phyloP scores from a whole-genome alignment of 2,113 vertebrate genomes.

The Ceuthmochares aereus region DNA sequence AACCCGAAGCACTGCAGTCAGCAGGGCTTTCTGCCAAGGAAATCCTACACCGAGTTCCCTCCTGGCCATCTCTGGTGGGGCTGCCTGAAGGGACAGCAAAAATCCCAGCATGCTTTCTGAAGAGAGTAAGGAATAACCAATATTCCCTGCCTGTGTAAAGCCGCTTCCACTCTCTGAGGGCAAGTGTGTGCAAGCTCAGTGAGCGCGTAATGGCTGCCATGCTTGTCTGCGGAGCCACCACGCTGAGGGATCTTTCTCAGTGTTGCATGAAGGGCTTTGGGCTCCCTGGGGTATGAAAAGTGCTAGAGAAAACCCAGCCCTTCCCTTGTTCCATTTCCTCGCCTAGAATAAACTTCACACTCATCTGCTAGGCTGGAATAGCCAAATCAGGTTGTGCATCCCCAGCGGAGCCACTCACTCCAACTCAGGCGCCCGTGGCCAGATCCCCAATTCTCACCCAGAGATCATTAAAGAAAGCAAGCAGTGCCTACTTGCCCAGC shows the following conservation, averaged over 20 bases:
- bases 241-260: slow-evolving; percentile 20
- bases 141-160: slow-evolving; percentile 3
- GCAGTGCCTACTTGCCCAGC: fast-evolving
- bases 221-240: neutral
- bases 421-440: fast-evolving
- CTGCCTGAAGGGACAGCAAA: slow-evolving; percentile 42
- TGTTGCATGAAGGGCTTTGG: slow-evolving; percentile 59
- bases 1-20: neutral
- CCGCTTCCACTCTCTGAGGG: neutral
- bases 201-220: slow-evolving; percentile 35
- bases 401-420: neutral
- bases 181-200: neutral
- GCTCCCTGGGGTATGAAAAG: slow-evolving; percentile 33
- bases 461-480: neutral
- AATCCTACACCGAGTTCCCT: neutral
- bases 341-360: slow-evolving; percentile 6
- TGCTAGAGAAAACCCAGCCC: slow-evolving; percentile 20
- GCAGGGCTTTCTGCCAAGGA: slow-evolving; percentile 43
- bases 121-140: neutral
- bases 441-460: neutral
- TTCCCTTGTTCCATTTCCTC: neutral
- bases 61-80: slow-evolving; percentile 25
- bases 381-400: neutral
- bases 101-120: neutral
- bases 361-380: neutral